Conservation (phyloP, 2,113 vertebrate species). For the Tinamus guttatus region DNA sequence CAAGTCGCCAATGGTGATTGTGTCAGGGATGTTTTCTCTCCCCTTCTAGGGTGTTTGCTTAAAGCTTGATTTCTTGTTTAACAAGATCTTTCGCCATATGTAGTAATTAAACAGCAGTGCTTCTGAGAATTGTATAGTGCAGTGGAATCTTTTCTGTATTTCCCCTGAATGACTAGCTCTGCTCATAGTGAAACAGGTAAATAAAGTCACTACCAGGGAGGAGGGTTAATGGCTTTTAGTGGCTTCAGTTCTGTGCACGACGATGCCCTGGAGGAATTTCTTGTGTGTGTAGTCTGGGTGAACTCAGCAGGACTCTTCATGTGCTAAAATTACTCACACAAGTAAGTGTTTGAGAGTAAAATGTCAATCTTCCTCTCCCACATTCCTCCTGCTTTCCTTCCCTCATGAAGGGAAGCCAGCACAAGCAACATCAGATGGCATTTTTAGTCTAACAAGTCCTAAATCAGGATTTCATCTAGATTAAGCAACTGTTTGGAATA, state of each 20-base stretch:
- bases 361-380: neutral
- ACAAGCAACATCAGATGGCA: neutral
- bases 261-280: neutral
- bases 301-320: neutral
- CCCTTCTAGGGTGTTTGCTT: neutral
- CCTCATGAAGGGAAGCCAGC: neutral
- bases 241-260: neutral
- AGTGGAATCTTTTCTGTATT: neutral
- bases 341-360: neutral
- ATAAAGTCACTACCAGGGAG: neutral
- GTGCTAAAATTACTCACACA: neutral
- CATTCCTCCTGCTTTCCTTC: neutral
- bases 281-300: neutral
- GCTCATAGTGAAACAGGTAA: neutral
- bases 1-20: neutral
- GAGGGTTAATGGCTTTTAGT: neutral
- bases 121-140: neutral
- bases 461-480: slow-evolving; percentile 46
- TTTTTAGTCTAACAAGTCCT: neutral
- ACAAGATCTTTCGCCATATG: neutral
- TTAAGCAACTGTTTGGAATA: slow-evolving; percentile 12
- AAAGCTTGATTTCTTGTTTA: neutral
- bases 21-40: neutral
- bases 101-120: neutral
- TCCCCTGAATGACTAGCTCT: neutral